These are phyloP conservation scores for Hirtodrosophila cameraria DNA, from an alignment of 2,888 invertebrate species.

Conservation along the genomic window DNA sequence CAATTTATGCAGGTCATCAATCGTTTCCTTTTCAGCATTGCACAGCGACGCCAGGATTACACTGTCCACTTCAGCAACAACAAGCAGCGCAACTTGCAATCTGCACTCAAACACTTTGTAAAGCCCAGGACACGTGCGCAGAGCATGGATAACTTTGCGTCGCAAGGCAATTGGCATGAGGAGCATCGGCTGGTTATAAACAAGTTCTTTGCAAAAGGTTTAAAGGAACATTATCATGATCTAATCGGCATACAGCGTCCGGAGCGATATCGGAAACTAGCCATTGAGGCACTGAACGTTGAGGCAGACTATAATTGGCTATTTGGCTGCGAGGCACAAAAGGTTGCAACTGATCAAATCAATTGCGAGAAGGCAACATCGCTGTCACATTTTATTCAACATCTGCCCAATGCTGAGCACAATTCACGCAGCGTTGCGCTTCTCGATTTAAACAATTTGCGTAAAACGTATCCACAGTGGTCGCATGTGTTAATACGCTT, in stretches of 20 bases:
- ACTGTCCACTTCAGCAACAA: slow-evolving; percentile 73
- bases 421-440: slow-evolving; percentile 84
- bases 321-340: slow-evolving; percentile 89
- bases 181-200: slow-evolving; percentile 84
- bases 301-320: slow-evolving; percentile 89
- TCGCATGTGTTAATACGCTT: slow-evolving; percentile 90
- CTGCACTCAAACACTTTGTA: slow-evolving; percentile 80
- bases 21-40: slow-evolving; percentile 92
- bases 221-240: slow-evolving; percentile 75
- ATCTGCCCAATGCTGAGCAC: slow-evolving; percentile 84
- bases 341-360: slow-evolving; percentile 11
- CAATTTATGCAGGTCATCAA: slow-evolving; percentile 92
- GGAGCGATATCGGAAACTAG: slow-evolving; percentile 80
- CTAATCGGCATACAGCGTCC: slow-evolving; percentile 78
- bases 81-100: slow-evolving; percentile 71
- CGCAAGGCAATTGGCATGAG: slow-evolving; percentile 84
- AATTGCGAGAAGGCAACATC: slow-evolving; percentile 85
- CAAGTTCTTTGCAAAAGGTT: slow-evolving; percentile 74
- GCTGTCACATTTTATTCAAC: slow-evolving; percentile 86
- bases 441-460: slow-evolving; percentile 87
- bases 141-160: slow-evolving; percentile 17
- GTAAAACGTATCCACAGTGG: slow-evolving; percentile 85
- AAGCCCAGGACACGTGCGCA: slow-evolving; percentile 47
- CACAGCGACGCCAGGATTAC: slow-evolving; percentile 83
- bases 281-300: slow-evolving; percentile 88